Percentiles rank a stretch among this genome's conserved stretches.
These are phyloP conservation scores for Marcusenius ussheri DNA, from an alignment of 2,113 vertebrate species.

Conservation along the genomic window DNA sequence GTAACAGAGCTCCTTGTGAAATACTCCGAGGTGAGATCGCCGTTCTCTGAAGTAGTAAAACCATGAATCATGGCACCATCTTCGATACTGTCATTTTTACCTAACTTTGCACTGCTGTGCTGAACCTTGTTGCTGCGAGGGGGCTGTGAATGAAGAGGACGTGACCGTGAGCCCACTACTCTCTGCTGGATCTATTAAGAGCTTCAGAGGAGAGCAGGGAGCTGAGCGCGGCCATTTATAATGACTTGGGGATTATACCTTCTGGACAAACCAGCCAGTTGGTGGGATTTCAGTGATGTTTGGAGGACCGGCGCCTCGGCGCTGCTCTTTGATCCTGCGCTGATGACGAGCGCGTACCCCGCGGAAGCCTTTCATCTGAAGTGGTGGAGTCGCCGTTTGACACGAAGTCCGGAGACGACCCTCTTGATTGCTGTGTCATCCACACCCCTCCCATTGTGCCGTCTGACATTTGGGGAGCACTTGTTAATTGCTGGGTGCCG, in stretches of 20 bases:
- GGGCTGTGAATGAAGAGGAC: background rate
- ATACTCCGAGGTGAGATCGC: background rate
- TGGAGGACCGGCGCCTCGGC: background rate
- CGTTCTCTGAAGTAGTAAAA: background rate
- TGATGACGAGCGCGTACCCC: background rate
- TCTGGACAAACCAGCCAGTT: background rate
- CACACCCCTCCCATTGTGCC: background rate
- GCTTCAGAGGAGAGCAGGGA: background rate
- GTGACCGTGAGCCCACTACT: background rate
- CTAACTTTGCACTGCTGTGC: background rate
- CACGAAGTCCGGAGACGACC: background rate
- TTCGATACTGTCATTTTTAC: background rate
- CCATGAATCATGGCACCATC: background rate
- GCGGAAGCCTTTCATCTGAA: background rate
- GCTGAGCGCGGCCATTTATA: background rate
- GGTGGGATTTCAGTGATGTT: background rate
- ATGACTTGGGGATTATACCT: background rate
- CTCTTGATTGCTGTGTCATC: background rate
- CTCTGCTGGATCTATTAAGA: background rate
- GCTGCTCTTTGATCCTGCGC: background rate
- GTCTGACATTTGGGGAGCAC: background rate
- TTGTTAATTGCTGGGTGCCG: background rate
- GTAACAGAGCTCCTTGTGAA: background rate
- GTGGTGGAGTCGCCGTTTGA: background rate
- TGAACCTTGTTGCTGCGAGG: background rate